Evolutionary conservation across 2,888 invertebrate genomes (phyloP), one percentile per base, ranked within the genome.

Genomic region (Theretra japonica): DNA sequence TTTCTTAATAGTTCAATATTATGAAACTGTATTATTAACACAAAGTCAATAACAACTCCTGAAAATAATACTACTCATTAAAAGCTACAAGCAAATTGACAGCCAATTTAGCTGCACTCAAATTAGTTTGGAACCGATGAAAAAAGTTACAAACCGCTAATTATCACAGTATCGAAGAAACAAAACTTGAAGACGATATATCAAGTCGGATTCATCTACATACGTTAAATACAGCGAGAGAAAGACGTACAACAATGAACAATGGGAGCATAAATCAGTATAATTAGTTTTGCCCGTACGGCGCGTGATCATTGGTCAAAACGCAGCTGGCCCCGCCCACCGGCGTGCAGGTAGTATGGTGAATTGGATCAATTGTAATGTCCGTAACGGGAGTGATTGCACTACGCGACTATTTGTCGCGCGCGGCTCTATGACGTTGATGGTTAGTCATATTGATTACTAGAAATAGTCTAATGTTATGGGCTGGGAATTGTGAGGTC

Each of bases 211-310:
- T 60, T 60, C 53, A 53, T 53, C 69, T 69, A 69, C 69, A 70
- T 82, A 81, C 83, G 88, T 58, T 58, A 70, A 87, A 90, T 88
- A 88, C 86, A 83, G 86, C 83, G 92, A 92, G 95, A 94, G 95
- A 92, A 90, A 92, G 93, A 92, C 90, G 94, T 95, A 95, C 95
- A 96, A 97, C 97, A 97, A 97, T 97, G 97, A 96, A 97, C 97
- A 97, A 97, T 97, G 96, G 97, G 95, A 95, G 96, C 97, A 97
- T 97, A 97, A 97, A 97, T 97, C 97, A 97, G 97, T 96, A 97
- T 97, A 97, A 97, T 97, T 97, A 97, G 97, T 97, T 96, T 96
- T 96, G 94, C 89, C 86, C 86, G 89, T 90, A 92, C 94, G 94
- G 91, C 93, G 95, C 91, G 90, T 90, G 95, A 91, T 95, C 95